Evolutionary conservation across 2,888 invertebrate species (phyloP).

Genomic region (Sarcophaga carnaria): DNA sequence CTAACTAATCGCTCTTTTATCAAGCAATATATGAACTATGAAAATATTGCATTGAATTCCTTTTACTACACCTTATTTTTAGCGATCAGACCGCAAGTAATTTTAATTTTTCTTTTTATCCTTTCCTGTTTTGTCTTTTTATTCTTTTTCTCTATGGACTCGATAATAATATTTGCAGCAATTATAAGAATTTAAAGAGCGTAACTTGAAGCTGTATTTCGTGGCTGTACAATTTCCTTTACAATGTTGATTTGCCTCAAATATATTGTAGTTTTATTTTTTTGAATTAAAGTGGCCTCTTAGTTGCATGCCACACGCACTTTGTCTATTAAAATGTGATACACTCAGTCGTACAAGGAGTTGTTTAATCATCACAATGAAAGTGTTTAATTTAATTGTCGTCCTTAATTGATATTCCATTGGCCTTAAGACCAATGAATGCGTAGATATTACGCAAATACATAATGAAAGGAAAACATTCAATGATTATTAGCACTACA

Average conservation of each 20-base stretch:
- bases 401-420: not conserved
- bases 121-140: too few relatives aligned
- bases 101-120: too few relatives aligned
- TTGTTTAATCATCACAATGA: not conserved
- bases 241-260: not conserved
- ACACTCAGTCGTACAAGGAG: not conserved
- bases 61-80: too few relatives aligned
- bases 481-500: not conserved
- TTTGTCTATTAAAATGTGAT: not conserved
- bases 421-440: not conserved
- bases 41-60: too few relatives aligned
- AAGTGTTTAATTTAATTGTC: not conserved
- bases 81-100: too few relatives aligned
- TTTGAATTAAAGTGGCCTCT: not conserved
- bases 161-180: too few relatives aligned
- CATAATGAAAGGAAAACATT: not conserved
- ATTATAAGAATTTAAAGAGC: not conserved
- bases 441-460: not conserved
- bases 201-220: not conserved
- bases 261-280: not conserved
- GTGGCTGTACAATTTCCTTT: not conserved
- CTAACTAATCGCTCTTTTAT: too few relatives aligned
- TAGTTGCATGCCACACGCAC: not conserved
- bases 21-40: too few relatives aligned
- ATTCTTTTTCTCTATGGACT: too few relatives aligned